phyloP scores from a whole-genome alignment of 2,113 vertebrate genomes.

The Oophaga pumilio region DNA sequence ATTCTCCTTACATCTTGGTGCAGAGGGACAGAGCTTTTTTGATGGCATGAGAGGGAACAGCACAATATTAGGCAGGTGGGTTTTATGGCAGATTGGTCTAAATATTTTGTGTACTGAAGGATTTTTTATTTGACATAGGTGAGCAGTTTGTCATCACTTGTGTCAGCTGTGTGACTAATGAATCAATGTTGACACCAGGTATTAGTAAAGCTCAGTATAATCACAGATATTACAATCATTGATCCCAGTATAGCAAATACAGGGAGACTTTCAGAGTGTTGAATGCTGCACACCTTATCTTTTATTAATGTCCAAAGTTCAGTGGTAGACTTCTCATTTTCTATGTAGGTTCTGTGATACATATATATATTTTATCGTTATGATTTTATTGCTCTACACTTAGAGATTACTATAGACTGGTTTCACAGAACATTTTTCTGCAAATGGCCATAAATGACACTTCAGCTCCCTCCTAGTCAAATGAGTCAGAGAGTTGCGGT shows the following conservation, averaged over 20 bases:
- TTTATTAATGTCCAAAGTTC: not conserved
- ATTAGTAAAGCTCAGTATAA: not conserved
- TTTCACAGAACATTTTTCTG: too few relatives aligned
- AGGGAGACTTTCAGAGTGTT: not conserved
- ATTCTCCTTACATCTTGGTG: too few relatives aligned
- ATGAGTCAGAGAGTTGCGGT: too few relatives aligned
- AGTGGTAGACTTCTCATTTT: not conserved
- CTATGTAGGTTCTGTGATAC: not conserved
- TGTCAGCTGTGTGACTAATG: conserved; percentile 27
- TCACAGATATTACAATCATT: conserved; percentile 10
- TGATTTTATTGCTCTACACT: not conserved
- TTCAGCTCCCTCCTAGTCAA: too few relatives aligned
- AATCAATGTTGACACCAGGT: conserved; percentile 25
- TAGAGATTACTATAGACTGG: too few relatives aligned
- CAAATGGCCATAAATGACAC: too few relatives aligned
- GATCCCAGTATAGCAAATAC: not conserved
- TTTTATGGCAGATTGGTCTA: too few relatives aligned
- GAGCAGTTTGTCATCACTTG: not conserved
- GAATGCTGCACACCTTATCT: not conserved
- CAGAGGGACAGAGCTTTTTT: too few relatives aligned
- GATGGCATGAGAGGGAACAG: too few relatives aligned
- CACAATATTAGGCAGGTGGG: too few relatives aligned
- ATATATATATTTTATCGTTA: not conserved
- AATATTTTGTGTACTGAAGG: too few relatives aligned
- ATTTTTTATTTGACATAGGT: not conserved